Evolutionary conservation across 2,888 invertebrate species (phyloP), one percentile per base, ranked within the genome.

Genomic region (Hemaris fuciformis): DNA sequence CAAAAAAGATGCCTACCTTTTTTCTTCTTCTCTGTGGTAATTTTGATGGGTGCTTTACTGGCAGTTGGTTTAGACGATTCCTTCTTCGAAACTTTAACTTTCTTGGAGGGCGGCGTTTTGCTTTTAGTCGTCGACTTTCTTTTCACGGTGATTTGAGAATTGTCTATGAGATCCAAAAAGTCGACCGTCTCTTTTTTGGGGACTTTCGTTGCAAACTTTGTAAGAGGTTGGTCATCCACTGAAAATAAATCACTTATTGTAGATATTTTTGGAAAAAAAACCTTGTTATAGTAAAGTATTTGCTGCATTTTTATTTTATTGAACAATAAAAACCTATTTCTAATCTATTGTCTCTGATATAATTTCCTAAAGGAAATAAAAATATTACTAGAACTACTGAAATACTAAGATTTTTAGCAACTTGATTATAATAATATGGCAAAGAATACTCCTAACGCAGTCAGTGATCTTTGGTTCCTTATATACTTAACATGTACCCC

Each of bases 211-310:
- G 90, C 91, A 25, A 91, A 68, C 61, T 81, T 87, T 34, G 85
- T 89, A 10, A 92, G 75, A 0, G 91, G 91, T 65, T 90, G 80
- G 66, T 92, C 85, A 64, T 92, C 91, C 61, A 91, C 91, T 92
- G 77, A 18, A 83, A 87, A 22, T 3, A 20, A 42, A 20, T n/a
- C n/a, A n/a, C n/a, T 20, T 22, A 15, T 34, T 22, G 23, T n/a
- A n/a, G 0, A 34, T n/a, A 10, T 34, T 41, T 38, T 2, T 13
- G n/a, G 25, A 38, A 8, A 56, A 6, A 15, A 34, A 8, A 46
- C 8, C n/a, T n/a, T n/a, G n/a, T n/a, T n/a, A n/a, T n/a, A n/a
- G n/a, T n/a, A n/a, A n/a, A n/a, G n/a, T n/a, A n/a, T n/a, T n/a
- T n/a, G n/a, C n/a, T n/a, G n/a, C n/a, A n/a, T n/a, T n/a, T n/a